Percentiles rank a stretch among this genome's conserved stretches.
These are phyloP conservation scores for Vimba vimba DNA, from an alignment of 2,113 vertebrate genomes.

Conservation along the genomic window DNA sequence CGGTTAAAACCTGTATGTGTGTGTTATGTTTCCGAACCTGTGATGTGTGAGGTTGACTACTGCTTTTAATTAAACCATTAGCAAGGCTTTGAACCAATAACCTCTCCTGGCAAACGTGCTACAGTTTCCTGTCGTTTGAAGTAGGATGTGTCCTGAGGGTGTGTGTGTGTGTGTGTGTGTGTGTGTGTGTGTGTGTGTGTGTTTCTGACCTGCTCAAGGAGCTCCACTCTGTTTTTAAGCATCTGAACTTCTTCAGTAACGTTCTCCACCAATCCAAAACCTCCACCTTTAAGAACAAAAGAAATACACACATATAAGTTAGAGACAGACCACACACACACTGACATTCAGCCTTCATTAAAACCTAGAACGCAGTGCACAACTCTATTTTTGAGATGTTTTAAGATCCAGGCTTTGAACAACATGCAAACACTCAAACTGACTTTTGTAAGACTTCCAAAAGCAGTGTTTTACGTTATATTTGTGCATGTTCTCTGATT, in stretches of 20 bases:
- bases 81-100: slow-evolving; percentile 34
- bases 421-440: not conserved
- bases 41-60: slow-evolving; percentile 1
- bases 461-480: not conserved
- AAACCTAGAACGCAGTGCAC: not conserved
- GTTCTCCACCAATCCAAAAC: slow-evolving; percentile 61
- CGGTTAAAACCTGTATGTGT: not conserved
- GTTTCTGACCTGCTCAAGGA: slow-evolving; percentile 83
- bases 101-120: not conserved
- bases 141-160: not conserved
- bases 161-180: slow-evolving; percentile 2
- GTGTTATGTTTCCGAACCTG: not conserved
- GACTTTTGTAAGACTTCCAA: not conserved
- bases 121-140: slow-evolving; percentile 10
- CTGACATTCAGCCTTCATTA: slow-evolving; percentile 6
- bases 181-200: not conserved
- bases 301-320: slow-evolving; percentile 34
- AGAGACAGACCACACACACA: not conserved
- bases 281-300: slow-evolving; percentile 64
- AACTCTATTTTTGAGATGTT: not conserved
- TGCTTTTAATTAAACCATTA: slow-evolving; percentile 44
- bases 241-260: slow-evolving; percentile 82
- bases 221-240: slow-evolving; percentile 81
- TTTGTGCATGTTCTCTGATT: not conserved
- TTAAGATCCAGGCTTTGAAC: not conserved